Evolutionary conservation across 2,797 vertebrate genomes (phyloP).

Genomic region (Eulemur coronatus): DNA sequence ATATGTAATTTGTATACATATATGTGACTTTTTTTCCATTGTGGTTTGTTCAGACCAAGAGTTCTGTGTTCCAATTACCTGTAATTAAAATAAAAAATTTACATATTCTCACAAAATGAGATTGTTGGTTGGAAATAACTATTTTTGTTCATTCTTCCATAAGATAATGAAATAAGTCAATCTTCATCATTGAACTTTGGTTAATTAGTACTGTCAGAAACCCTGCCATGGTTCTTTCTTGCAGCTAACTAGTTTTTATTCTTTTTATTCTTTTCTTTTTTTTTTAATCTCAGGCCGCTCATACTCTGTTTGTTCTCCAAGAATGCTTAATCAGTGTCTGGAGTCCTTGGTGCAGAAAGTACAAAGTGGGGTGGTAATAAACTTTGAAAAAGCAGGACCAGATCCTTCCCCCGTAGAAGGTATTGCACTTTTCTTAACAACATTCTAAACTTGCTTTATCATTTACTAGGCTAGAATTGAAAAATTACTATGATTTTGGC

Average conservation of each 20-base stretch:
- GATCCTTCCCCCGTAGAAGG: conserved; percentile 94
- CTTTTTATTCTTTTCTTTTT: conserved; percentile 19
- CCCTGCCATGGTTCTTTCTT: neutral
- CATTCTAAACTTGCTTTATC: conserved; percentile 26
- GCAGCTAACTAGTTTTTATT: conserved; percentile 52
- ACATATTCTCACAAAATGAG: neutral
- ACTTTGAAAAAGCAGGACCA: conserved; percentile 97
- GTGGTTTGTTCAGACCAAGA: conserved; percentile 25
- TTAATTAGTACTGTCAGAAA: conserved; percentile 47
- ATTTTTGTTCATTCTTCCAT: conserved; percentile 54
- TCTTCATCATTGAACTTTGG: conserved; percentile 34
- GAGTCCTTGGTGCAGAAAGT: conserved; percentile 98
- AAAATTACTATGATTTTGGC: neutral
- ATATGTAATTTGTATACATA: neutral
- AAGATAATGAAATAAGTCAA: conserved; percentile 48
- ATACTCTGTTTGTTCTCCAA: conserved; percentile 96
- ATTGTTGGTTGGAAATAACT: conserved; percentile 56
- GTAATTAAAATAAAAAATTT: conserved; percentile 21
- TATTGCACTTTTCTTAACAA: conserved; percentile 74
- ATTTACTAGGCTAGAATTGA: conserved; percentile 11
- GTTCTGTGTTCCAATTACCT: conserved; percentile 10
- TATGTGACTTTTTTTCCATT: neutral
- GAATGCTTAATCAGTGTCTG: conserved; percentile 97
- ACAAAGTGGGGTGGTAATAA: conserved; percentile 97
- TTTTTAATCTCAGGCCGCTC: conserved; percentile 90